Base-by-base conservation (phyloP, 2,888 invertebrate species). In the Cremastinae sp. region DNA sequence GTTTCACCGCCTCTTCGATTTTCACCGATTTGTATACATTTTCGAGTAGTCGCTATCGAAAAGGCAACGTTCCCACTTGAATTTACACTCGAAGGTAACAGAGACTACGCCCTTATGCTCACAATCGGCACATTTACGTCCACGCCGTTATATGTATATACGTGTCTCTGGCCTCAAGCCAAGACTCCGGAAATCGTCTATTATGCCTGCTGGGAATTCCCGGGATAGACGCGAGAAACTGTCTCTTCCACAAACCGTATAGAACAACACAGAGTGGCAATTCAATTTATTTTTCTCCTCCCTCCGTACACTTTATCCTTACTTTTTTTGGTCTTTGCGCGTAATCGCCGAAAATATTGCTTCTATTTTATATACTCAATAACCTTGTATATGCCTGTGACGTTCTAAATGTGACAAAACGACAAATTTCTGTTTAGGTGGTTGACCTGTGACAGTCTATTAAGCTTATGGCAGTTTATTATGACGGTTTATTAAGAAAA, bases 341-440 rank as follows among this genome's bases (percentile, higher is more conserved):
- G n/a, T 86, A 86, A 86, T 86, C 85, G 85, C 70, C 78, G 75
- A 86, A 88, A 87, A 87, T 87, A 87, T 87, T 84, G 83, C 81
- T 78, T 70, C 75, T 36, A 61, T 64, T 75, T 75, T 70, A 66
- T 51, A 49, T 22, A 20, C 18, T 41, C 41, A 59, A 61, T 53
- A 61, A 56, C 66, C 51, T n/a, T n/a, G n/a, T n/a, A n/a, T n/a
- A n/a, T n/a, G n/a, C n/a, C n/a, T n/a, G n/a, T n/a, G n/a, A n/a
- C n/a, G n/a, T n/a, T n/a, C n/a, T n/a, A n/a, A n/a, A n/a, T n/a
- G n/a, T n/a, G n/a, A n/a, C n/a, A n/a, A n/a, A n/a, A n/a, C n/a
- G n/a, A n/a, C n/a, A n/a, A n/a, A n/a, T n/a, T n/a, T n/a, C n/a
- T n/a, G n/a, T n/a, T n/a, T n/a, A n/a, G n/a, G n/a, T n/a, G n/a